Base-by-base conservation (phyloP, 2,888 invertebrate genomes). In the Agriotes lineatus region DNA sequence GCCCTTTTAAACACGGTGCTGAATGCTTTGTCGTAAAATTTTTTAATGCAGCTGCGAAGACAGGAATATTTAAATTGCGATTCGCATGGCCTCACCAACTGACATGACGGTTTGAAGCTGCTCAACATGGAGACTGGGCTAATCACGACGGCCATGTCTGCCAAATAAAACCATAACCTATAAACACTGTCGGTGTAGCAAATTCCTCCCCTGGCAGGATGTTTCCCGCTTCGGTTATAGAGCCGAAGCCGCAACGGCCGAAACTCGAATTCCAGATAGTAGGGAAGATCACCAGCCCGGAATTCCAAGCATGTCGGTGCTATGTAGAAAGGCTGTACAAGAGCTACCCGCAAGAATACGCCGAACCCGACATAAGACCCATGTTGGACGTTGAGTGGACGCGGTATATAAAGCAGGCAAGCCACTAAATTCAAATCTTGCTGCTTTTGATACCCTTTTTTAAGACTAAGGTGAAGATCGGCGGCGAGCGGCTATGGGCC, bases 401-500 rank as follows among this genome's bases (percentile, higher is more conserved):
- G 6, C 78, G 79, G 58, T 82, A 78, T 69, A 63, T 82, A 7
- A 75, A 68, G 2, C 81, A 80, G 69, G 80, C 77, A 69, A n/a
- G n/a, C n/a, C n/a, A n/a, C n/a, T n/a, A n/a, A n/a, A n/a, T n/a
- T n/a, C n/a, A 42, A 18, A n/a, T 16, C 30, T 52, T 19, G 6
- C n/a, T 4, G n/a, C 3, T 16, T n/a, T 56, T 35, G 33, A 33
- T 16, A 14, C 1, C 33, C 5, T 42, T 25, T 25, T 37, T 58
- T 39, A 61, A 81, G 80, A 74, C 77, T 50, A 77, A 77, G 59
- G 65, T 83, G 64, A 81, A 81, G 73, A 84, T 84, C 67, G 88
- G 88, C 6, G 85, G 85, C 0, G 71, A 83, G 48, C 72, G 83
- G 50, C 80, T 86, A 5, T 88, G 86, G 83, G 83, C 84, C 9